A percentile compares a stretch with the other conserved stretches of the same genome.
Evolutionary conservation across 2,797 vertebrate genomes (phyloP).

Genomic region (Calcarius lapponicus): DNA sequence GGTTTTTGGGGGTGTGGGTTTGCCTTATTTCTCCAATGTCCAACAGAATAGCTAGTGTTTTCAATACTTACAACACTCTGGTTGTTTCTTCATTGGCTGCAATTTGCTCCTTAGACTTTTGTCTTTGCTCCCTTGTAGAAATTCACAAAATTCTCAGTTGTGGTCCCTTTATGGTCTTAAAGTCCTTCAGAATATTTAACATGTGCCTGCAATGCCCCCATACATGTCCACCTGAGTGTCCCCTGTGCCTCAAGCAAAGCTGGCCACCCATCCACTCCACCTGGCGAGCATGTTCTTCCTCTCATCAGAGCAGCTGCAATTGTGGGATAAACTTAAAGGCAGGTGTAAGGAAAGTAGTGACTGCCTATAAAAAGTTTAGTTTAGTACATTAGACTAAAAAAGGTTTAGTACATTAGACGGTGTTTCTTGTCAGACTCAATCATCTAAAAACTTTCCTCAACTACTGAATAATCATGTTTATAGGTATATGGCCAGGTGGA

Average conservation of each 20-base stretch:
- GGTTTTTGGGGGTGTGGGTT: background rate
- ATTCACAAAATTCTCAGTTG: background rate
- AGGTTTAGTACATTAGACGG: background rate
- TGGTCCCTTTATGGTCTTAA: background rate
- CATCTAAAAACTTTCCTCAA: background rate
- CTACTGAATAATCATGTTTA: background rate
- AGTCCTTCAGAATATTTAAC: background rate
- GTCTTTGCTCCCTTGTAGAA: background rate
- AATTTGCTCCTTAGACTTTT: background rate
- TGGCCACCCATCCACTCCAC: background rate
- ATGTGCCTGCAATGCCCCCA: rapidly evolving
- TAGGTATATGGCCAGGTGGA: background rate
- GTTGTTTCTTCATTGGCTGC: background rate
- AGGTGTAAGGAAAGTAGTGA: background rate
- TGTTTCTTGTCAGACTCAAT: background rate
- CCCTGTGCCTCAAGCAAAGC: background rate
- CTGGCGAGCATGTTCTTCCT: background rate
- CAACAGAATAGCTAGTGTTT: background rate
- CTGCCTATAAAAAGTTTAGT: background rate
- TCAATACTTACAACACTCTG: background rate
- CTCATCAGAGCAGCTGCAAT: rapidly evolving
- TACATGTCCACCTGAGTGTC: background rate
- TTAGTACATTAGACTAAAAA: background rate
- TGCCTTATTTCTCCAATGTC: background rate
- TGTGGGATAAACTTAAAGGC: background rate